Conservation (phyloP, 2,113 vertebrate genomes). For the Nyctibius bracteatus region DNA sequence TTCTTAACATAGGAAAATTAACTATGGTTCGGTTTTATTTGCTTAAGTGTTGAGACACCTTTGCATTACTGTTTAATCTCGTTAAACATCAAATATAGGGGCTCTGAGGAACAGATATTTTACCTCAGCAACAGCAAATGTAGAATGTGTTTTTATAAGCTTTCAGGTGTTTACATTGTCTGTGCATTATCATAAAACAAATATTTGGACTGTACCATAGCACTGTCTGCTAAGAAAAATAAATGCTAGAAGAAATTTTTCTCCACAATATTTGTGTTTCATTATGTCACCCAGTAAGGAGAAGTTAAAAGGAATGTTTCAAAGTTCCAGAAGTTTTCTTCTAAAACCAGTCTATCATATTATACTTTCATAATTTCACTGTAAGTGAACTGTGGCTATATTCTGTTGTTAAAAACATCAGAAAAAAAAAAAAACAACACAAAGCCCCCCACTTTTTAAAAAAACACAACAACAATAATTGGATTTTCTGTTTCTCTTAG, state of each 20-base stretch:
- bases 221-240: conserved; percentile 43
- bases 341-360: background rate
- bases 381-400: background rate
- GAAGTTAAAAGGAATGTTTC: background rate
- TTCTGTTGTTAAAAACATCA: background rate
- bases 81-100: background rate
- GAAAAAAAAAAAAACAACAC: too few species aligned
- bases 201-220: conserved; percentile 32
- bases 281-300: conserved; percentile 20
- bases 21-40: background rate
- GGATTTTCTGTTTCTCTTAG: background rate
- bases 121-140: conserved; percentile 32
- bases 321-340: background rate
- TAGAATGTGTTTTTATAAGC: conserved; percentile 40
- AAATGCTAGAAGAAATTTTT: conserved; percentile 26
- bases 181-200: conserved; percentile 59
- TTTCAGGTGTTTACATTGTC: conserved; percentile 54
- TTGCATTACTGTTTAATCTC: background rate
- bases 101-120: conserved; percentile 29
- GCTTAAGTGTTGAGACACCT: background rate
- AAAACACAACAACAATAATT: background rate
- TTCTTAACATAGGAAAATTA: background rate
- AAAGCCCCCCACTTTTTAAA: background rate
- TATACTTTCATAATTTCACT: background rate
- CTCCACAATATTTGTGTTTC: conserved; percentile 20